Base-by-base conservation (phyloP, 1,140 invertebrate species). In the Dendrolimus punctatus region DNA sequence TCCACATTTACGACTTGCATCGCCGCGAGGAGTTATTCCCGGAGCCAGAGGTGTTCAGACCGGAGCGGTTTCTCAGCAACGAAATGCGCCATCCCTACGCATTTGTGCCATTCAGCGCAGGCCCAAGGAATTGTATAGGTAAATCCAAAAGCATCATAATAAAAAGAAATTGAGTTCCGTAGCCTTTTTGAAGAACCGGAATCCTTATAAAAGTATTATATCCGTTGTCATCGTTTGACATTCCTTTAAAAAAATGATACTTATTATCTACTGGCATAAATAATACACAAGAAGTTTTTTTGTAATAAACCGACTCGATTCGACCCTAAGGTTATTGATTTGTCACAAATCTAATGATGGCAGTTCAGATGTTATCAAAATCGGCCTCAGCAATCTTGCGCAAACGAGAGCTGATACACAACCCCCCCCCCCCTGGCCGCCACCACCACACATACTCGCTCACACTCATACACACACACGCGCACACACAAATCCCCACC, bases 31-130 rank as follows among this genome's bases (percentile, higher is more conserved):
- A 91, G 23, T 69, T 90, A 41, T 96, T 91, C 73, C 89, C 91
- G 39, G 89, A 95, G 49, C 94, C 95, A 0, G 90, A 93, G 44
- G 80, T 82, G 45, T 96, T 94, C 74, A 90, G 94, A 75, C 95
- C 95, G 0, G 93, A 95, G 54, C 88, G 93, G 65, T 96, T 96
- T 81, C 72, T 91, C 9, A 88, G 90, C n/a, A 87, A 89, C 52
- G 90, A 91, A 62, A 80, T 79, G 36, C 75, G 75, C 48, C 88
- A 92, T 66, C 90, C 91, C 0, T 93, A 89, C 66, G 87, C 91
- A 4, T 95, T 91, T 64, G 88, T 94, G n/a, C 93, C 93, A 5
- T 95, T 95, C 74, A 93, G 57, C 41, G 57, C 57, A 7, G 57
- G 57, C 23, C 57, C 59, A 10, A 51, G 92, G 50, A 92, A 92